These are phyloP conservation scores for Orientallactaga bullata DNA, from an alignment of 2,113 vertebrate genomes.

Conservation along the genomic window DNA sequence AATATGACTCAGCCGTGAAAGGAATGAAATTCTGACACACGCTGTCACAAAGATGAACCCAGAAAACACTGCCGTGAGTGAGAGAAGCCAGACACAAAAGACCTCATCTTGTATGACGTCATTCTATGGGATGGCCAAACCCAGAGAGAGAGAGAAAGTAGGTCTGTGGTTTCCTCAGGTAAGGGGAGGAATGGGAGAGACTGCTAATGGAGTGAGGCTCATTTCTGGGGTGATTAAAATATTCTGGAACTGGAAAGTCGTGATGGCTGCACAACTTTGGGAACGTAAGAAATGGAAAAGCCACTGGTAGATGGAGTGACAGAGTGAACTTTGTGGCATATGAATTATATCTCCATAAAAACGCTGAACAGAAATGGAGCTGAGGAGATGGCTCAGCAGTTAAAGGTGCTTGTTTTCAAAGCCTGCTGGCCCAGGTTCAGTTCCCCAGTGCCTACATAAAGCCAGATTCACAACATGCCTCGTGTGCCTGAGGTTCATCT, in stretches of 20 bases:
- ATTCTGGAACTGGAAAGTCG: neutral
- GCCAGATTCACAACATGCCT: neutral
- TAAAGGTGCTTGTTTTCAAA: neutral
- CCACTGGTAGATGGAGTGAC: neutral
- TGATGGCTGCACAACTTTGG: too few relatives aligned
- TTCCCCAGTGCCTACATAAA: neutral
- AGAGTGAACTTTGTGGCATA: neutral
- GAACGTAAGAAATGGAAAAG: neutral
- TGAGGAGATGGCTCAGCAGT: neutral
- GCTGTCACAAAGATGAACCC: neutral
- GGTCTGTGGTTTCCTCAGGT: neutral
- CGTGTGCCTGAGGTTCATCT: too few relatives aligned
- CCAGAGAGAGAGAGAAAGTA: neutral
- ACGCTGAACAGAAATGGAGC: neutral
- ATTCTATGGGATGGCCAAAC: neutral
- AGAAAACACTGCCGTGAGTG: fast-evolving
- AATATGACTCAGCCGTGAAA: neutral
- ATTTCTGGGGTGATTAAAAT: neutral
- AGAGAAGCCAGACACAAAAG: neutral
- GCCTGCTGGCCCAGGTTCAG: neutral
- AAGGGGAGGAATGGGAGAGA: fast-evolving
- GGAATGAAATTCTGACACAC: neutral
- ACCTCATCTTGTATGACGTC: neutral
- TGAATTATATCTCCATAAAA: neutral
- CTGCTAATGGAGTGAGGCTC: neutral